phyloP scores from a whole-genome alignment of 64 coral and sea anemone species.

The Hydrozoanthus tunicans region DNA sequence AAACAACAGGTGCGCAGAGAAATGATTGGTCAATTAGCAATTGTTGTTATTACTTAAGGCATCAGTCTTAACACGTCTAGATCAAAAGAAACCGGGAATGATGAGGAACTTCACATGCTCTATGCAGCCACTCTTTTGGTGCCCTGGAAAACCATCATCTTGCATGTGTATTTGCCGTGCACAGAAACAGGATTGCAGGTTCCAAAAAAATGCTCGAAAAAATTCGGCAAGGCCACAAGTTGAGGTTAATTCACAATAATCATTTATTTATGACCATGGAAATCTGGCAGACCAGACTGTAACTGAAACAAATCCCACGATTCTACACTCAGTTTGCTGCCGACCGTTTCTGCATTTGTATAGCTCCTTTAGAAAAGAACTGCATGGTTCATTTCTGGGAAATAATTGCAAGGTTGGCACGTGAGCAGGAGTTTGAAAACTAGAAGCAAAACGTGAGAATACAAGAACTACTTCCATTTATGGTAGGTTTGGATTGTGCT shows the following conservation, averaged over 20 bases:
- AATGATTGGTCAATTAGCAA: neutral
- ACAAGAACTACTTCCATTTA: too few species aligned
- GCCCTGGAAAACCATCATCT: neutral
- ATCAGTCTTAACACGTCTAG: neutral
- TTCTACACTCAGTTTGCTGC: neutral
- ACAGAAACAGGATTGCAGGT: too few species aligned
- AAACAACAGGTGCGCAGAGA: neutral
- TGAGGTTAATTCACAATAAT: conserved; percentile 23
- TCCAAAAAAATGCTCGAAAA: neutral
- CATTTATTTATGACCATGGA: conserved; percentile 15
- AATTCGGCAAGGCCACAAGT: neutral
- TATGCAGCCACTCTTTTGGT: neutral
- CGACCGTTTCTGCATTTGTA: too few species aligned
- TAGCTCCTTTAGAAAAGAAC: too few species aligned
- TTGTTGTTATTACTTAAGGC: neutral
- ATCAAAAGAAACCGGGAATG: neutral
- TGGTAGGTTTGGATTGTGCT: too few species aligned
- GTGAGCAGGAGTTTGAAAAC: too few species aligned
- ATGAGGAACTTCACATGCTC: neutral
- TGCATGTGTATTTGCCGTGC: neutral
- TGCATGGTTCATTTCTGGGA: too few species aligned
- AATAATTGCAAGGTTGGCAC: too few species aligned
- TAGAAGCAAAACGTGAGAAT: too few species aligned
- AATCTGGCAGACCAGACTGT: neutral
- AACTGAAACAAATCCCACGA: neutral